phyloP scores from a whole-genome alignment of 1,140 invertebrate species.

The Drosophila pandora region DNA sequence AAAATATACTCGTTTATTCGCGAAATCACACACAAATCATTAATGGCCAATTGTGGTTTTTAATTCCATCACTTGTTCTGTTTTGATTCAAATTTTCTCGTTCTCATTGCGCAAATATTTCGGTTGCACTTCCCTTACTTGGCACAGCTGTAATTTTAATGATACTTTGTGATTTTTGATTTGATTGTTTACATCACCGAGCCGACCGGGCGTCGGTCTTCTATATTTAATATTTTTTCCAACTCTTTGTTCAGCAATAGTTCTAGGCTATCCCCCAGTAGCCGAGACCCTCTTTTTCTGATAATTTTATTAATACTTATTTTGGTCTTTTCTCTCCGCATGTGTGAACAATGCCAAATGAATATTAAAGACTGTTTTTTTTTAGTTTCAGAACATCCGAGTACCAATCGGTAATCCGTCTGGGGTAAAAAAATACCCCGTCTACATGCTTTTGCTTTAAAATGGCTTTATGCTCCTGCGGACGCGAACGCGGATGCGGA shows the following conservation, averaged over 20 bases:
- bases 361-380: constrained; percentile 43
- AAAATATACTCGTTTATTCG: neutral
- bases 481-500: constrained; percentile 11
- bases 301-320: constrained; percentile 9
- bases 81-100: constrained; percentile 32
- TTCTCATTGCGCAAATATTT: neutral
- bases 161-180: constrained; percentile 4
- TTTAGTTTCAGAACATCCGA: neutral
- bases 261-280: neutral
- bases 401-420: constrained; percentile 23
- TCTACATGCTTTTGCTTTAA: constrained; percentile 42
- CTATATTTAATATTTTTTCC: constrained; percentile 31
- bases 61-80: constrained; percentile 23
- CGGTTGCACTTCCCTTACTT: constrained; percentile 19
- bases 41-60: constrained; percentile 3
- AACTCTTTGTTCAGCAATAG: constrained; percentile 1
- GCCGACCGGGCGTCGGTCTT: constrained; percentile 5
- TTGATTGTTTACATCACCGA: constrained; percentile 31
- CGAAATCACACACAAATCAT: constrained; percentile 1
- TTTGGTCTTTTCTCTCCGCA: constrained; percentile 6
- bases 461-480: constrained; percentile 28
- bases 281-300: neutral
- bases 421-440: constrained; percentile 31
- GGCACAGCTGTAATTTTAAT: constrained; percentile 27
- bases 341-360: constrained; percentile 42